Evolutionary conservation across 1,140 invertebrate species (phyloP), one percentile per base, ranked within the genome.

Genomic region (Lasioglossum baleicum): DNA sequence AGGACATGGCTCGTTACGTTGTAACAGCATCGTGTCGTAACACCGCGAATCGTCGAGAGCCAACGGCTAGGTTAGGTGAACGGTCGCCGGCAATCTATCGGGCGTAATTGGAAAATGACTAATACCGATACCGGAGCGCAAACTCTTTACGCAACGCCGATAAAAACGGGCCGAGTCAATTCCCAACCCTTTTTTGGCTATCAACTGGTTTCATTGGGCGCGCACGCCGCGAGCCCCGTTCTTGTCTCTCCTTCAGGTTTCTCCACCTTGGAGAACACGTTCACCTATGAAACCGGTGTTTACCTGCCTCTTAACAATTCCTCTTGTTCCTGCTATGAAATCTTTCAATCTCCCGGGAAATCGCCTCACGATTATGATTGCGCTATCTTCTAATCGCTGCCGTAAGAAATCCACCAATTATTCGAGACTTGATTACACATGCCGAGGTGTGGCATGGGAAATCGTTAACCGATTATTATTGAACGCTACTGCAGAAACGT

Each of bases 91-190:
- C 48, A 31, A 44, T 58, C 44, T 71, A 78, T 64, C 69, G 48
- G 53, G 40, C 69, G 69, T 73, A 79, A 79, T 79, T 79, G 76
- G 76, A 79, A 79, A 79, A 79, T 73, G 76, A 73, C 70, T 73
- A 73, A 79, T 73, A 35, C 69, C 58, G 76, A 70, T 64, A 65
- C 26, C 66, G 20, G 10, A 26, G 66, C 26, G 56, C 75, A 63
- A 70, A 70, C 75, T 40, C 44, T 77, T 80, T 80, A 26, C 77
- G 77, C 71, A 68, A 80, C 56, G 40, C 15, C 7, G 48, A 56
- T 15, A 80, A 80, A 80, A 80, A 75, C 64, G 17, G n/a, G n/a
- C 13, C 17, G 22, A 58, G 20, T 61, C 31, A 80, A 80, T 80
- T 75, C 68, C 72, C 72, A 72, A 68, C 44, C 78, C 65, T 80